These are phyloP conservation scores for Elephas maximus DNA, from an alignment of 2,113 vertebrate species.

Conservation along the genomic window DNA sequence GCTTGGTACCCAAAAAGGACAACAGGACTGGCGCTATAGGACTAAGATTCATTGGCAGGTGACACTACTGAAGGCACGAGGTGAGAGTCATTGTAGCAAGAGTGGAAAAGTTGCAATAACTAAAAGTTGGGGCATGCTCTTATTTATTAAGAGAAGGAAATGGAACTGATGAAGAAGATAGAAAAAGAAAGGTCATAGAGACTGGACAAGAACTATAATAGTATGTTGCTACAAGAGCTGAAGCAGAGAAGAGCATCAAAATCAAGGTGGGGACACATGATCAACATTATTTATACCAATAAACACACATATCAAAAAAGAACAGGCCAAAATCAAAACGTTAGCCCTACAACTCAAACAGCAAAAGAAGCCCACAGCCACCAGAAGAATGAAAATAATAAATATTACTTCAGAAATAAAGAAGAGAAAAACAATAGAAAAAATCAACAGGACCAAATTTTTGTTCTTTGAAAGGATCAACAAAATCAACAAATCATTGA, in stretches of 20 bases:
- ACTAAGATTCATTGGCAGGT: neutral
- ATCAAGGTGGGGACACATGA: neutral
- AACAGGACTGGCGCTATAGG: neutral
- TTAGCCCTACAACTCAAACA: too few relatives aligned
- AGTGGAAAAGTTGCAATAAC: neutral
- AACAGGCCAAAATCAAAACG: too few relatives aligned
- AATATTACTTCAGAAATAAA: too few relatives aligned
- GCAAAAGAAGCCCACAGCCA: too few relatives aligned
- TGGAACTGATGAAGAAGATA: neutral
- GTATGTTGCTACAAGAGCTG: neutral
- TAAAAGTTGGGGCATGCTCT: neutral
- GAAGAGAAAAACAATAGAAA: too few relatives aligned
- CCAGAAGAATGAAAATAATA: too few relatives aligned
- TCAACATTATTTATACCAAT: too few relatives aligned
- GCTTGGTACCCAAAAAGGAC: neutral
- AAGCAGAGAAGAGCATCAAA: neutral
- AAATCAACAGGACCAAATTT: too few relatives aligned
- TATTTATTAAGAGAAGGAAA: constrained; percentile 45
- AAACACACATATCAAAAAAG: too few relatives aligned
- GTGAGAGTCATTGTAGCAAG: neutral
- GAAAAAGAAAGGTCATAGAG: neutral
- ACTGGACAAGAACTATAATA: neutral
- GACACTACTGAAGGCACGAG: neutral
- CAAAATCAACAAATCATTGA: too few relatives aligned
- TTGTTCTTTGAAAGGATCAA: too few relatives aligned